These are phyloP conservation scores for Achroia grisella DNA, from an alignment of 1,140 invertebrate genomes.

Conservation along the genomic window DNA sequence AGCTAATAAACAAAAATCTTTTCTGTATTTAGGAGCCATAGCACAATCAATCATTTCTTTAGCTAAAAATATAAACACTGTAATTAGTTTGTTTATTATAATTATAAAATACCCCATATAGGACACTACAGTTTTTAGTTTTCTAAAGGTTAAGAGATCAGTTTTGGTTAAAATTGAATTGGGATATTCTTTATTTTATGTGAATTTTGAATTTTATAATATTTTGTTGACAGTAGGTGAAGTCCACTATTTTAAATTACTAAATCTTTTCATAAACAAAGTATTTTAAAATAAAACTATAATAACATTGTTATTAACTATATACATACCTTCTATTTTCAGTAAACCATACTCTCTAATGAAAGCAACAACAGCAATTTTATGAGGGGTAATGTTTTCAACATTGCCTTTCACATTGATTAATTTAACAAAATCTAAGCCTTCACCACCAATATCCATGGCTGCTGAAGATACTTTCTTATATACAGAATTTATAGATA, in stretches of 20 bases:
- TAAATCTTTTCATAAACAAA: no score
- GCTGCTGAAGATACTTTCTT: neutral
- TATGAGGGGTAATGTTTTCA: conserved; percentile 71
- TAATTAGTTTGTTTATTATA: no score
- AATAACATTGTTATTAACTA: neutral
- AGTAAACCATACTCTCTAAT: conserved; percentile 66
- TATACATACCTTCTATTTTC: conserved; percentile 52
- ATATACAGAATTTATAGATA: no score
- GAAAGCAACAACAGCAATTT: conserved; percentile 70
- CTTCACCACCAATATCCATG: conserved; percentile 47
- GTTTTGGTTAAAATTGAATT: no score
- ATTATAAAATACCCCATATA: no score
- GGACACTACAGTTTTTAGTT: no score
- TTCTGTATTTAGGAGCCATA: conserved; percentile 66
- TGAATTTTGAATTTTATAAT: no score
- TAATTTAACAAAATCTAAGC: conserved; percentile 52
- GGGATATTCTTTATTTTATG: no score
- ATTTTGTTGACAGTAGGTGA: no score
- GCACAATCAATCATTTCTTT: conserved; percentile 53
- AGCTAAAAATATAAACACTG: conserved; percentile 41
- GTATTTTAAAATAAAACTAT: no score
- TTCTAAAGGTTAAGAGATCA: no score
- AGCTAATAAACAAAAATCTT: conserved; percentile 70
- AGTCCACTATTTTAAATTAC: no score
- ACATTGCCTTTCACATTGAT: conserved; percentile 53